Percentiles rank a stretch among this genome's conserved stretches.
These are phyloP conservation scores for Parapristionchus giblindavisi DNA, from an alignment of 2,888 invertebrate species.

Conservation along the genomic window DNA sequence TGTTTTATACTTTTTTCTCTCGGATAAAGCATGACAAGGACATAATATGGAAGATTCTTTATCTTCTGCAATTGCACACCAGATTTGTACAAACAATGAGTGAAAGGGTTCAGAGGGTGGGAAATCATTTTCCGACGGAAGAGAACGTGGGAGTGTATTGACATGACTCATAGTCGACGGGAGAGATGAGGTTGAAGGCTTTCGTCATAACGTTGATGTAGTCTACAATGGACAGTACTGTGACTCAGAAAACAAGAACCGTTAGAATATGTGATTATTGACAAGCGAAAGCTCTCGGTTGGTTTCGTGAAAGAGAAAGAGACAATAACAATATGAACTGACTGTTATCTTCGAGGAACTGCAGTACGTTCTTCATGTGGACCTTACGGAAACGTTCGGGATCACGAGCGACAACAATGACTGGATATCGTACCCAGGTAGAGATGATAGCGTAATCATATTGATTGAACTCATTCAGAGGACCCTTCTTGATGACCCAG, in stretches of 20 bases:
- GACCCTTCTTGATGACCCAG: slow-evolving; percentile 70
- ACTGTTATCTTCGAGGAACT: slow-evolving; percentile 70
- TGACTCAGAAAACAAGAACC: neutral
- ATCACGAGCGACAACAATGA: slow-evolving; percentile 70
- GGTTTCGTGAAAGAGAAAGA: neutral
- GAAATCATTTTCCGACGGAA: slow-evolving; percentile 65
- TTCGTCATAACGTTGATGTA: slow-evolving; percentile 71
- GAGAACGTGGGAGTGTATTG: slow-evolving; percentile 70
- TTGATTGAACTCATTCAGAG: slow-evolving; percentile 70
- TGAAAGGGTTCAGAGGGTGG: neutral
- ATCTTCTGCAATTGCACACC: neutral
- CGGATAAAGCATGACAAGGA: neutral
- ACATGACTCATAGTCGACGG: slow-evolving; percentile 70
- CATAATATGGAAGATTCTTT: slow-evolving; percentile 22
- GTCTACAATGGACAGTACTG: slow-evolving; percentile 53
- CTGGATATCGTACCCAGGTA: slow-evolving; percentile 68
- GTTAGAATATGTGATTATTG: neutral
- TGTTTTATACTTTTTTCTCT: slow-evolving; percentile 28
- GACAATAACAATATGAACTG: too few species aligned
- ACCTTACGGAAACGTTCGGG: slow-evolving; percentile 65
- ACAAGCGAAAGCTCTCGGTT: too few species aligned
- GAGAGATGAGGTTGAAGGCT: slow-evolving; percentile 70
- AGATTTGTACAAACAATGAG: slow-evolving; percentile 36
- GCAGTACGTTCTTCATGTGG: slow-evolving; percentile 69
- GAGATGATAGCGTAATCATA: slow-evolving; percentile 70